Percentiles rank a stretch among this genome's conserved stretches.
phyloP scores from a whole-genome alignment of 1,140 invertebrate genomes.

The Oppia nitens region DNA sequence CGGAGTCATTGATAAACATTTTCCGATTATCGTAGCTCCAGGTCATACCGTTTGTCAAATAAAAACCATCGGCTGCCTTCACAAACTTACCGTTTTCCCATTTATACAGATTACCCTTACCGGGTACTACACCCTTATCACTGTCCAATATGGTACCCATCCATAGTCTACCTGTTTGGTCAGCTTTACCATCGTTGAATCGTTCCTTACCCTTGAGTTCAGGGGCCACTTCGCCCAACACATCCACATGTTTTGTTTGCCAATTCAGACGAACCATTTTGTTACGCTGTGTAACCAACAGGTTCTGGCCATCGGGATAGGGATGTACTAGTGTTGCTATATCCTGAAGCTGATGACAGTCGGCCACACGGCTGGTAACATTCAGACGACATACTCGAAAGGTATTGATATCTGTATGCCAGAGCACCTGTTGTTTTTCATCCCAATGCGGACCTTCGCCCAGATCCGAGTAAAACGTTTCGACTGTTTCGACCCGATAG shows the following conservation, averaged over 20 bases:
- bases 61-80: slow-evolving; percentile 23
- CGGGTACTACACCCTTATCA: slow-evolving; percentile 15
- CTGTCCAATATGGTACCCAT: slow-evolving; percentile 35
- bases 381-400: not conserved
- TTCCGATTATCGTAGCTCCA: slow-evolving; percentile 50
- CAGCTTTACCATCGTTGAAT: slow-evolving; percentile 76
- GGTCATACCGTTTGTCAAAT: slow-evolving; percentile 60
- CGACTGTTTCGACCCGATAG: not conserved
- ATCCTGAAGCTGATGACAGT: not conserved
- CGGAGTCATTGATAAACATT: slow-evolving; percentile 33
- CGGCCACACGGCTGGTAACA: not conserved
- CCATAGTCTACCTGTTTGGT: slow-evolving; percentile 55
- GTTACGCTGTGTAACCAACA: not conserved
- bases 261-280: not conserved
- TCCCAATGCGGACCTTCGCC: slow-evolving; percentile 7
- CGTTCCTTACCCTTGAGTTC: slow-evolving; percentile 25
- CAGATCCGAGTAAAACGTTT: not conserved
- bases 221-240: not conserved
- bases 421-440: not conserved
- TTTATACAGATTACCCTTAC: slow-evolving; percentile 16
- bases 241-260: not conserved
- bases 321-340: not conserved
- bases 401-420: not conserved
- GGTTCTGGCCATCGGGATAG: not conserved
- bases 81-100: slow-evolving; percentile 1